Base-by-base conservation (phyloP, 2,113 vertebrate genomes). In the Sinocyclocheilus maitianheensis region DNA sequence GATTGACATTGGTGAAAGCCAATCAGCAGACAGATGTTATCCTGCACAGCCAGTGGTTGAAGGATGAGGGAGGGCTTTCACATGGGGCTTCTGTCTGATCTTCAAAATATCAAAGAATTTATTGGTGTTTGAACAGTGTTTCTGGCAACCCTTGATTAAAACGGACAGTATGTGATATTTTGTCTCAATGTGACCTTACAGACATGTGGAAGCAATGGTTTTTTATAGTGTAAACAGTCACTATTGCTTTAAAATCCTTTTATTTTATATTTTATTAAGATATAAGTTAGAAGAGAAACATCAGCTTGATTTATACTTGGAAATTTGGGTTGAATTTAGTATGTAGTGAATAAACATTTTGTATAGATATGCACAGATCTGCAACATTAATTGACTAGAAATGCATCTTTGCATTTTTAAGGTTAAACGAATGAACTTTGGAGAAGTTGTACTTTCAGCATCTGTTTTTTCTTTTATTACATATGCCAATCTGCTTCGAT, bases 1-100 rank as follows among this genome's bases (percentile, higher is more conserved):
- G 82, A 89, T 82, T 89, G 89, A 81, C 79, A 88, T 14, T 40
- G 20, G 46, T 79, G 30, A 69, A 51, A 81, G 86, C 91, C 87
- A 86, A 87, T 89, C 83, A 77, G 74, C 85, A 87, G 20, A n/a
- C 71, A 71, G 16, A 87, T 87, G 77, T 67, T 60, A 87, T 86
- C 30, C 34, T 26, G 84, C 30, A 84, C 67, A 67, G 60, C 88
- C 89, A 88, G 88, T 86, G 85, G 75, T 62, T 87, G 81, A 72
- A 83, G 79, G 81, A 62, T 67, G 79, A 69, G 87, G 89, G 89
- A 87, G 84, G 88, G 85, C 62, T 18, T 86, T 60, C 78, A 78
- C 26, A 46, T 51, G 84, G 77, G 22, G 30, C 12, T 34, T 60
- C 69, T 60, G 48, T 55, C 65, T 74, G 51, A n/a, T 74, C 48